Evolutionary conservation across 2,797 vertebrate genomes (phyloP), one percentile per base, ranked within the genome.

Genomic region (Manis crassicaudata): DNA sequence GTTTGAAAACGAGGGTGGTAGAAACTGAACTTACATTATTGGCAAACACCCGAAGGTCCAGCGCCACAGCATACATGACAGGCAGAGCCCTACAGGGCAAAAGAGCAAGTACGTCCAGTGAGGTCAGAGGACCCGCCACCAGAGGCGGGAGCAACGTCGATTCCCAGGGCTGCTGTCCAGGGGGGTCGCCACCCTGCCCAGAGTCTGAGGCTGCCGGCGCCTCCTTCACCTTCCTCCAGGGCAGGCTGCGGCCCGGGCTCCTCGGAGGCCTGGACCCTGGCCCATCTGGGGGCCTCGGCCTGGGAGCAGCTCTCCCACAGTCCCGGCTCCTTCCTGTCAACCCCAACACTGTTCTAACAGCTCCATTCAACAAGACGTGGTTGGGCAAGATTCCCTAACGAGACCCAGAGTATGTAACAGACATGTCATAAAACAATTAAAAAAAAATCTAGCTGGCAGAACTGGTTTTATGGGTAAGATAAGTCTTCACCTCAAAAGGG

Each of bases 31-130:
- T 99, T 97, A 99, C 99, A 13, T 99, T 99, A 97, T 99, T 99
- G 97, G 99, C 99, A 97, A 99, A 99, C 94, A 99, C 99, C 52
- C 99, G 98, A 95, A 99, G 99, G 96, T 99, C 99, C 43, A 99
- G 99, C 0, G 99, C 99, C 68, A 99, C 99, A 0, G 99, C 98
- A 79, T 99, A 99, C 99, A 99, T 99, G 95, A 99, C 98, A 1
- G 99, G 99, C 92, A 99, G 98, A 70, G 99, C 99, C 99, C 99
- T 99, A 93, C 3, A 88, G 95, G 91, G 46, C 43, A 91, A 87
- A 86, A 32, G 72, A 63, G 72, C 17, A 93, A 46, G 54, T 0
- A 0, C 0, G 3, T 40, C 0, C 58, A 43, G 72, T 3, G 6
- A 20, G 76, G n/a, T 14, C 67, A 25, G 32, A 29, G 27, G 21